These are phyloP conservation scores for Chelidonichthys spinosus DNA, from an alignment of 2,797 vertebrate genomes.

Conservation along the genomic window DNA sequence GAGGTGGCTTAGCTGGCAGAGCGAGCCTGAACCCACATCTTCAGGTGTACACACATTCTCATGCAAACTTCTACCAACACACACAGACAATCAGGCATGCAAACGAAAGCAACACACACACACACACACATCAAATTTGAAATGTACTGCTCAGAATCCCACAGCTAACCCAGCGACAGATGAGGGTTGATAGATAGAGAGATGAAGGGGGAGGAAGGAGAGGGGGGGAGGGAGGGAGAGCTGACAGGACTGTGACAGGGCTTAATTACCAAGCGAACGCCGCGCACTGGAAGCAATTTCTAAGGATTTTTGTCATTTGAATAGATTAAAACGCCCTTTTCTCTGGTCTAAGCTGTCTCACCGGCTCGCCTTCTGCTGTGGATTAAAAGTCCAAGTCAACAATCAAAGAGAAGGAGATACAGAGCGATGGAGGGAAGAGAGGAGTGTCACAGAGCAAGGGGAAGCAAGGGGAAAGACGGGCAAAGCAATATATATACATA, in stretches of 20 bases:
- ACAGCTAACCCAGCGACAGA: slow-evolving; percentile 58
- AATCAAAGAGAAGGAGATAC: slow-evolving; percentile 41
- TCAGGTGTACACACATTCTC: slow-evolving; percentile 4
- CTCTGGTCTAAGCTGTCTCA: slow-evolving; percentile 75
- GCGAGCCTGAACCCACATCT: slow-evolving; percentile 37
- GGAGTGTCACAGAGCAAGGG: slow-evolving; percentile 27
- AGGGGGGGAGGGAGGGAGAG: slow-evolving; percentile 36
- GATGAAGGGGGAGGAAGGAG: slow-evolving; percentile 49
- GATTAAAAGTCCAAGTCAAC: slow-evolving; percentile 71
- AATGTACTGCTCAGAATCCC: slow-evolving; percentile 37
- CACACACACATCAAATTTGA: slow-evolving; percentile 34
- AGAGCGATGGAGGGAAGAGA: slow-evolving; percentile 40
- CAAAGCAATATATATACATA: neutral
- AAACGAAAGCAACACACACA: slow-evolving; percentile 10
- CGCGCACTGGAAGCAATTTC: slow-evolving; percentile 73
- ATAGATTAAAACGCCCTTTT: slow-evolving; percentile 80
- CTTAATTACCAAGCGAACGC: slow-evolving; percentile 80
- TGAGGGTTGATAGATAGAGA: slow-evolving; percentile 47
- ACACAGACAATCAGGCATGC: neutral
- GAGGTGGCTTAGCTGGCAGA: slow-evolving; percentile 54
- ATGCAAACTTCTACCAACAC: neutral
- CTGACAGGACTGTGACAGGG: slow-evolving; percentile 82
- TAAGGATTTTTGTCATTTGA: slow-evolving; percentile 80
- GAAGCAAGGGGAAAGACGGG: slow-evolving; percentile 3
- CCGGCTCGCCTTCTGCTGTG: slow-evolving; percentile 52